phyloP scores from a whole-genome alignment of 2,797 vertebrate species.

The Lepilemur septentrionalis region DNA sequence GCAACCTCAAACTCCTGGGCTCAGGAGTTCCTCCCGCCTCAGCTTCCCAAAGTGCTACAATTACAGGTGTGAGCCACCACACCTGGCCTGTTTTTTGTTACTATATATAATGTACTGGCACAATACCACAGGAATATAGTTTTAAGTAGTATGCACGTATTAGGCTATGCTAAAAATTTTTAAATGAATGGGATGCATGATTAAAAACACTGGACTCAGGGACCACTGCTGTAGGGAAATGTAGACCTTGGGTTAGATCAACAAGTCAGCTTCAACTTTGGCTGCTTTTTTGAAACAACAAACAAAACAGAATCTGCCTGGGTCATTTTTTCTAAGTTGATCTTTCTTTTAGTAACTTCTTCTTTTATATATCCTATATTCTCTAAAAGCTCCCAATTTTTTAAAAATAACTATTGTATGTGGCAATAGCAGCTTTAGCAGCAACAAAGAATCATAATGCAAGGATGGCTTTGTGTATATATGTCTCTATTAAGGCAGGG shows the following conservation, averaged over 20 bases:
- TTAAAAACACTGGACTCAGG: not conserved
- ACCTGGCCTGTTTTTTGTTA: not conserved
- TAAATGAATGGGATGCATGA: not conserved
- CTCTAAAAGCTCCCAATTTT: not conserved
- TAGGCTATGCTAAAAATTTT: not conserved
- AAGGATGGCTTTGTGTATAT: not conserved
- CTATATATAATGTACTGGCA: not conserved
- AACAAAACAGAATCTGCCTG: not conserved
- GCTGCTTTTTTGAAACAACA: not conserved
- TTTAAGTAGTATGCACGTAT: not conserved
- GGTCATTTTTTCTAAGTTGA: slow-evolving; percentile 4
- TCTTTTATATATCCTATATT: not conserved
- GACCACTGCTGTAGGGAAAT: not conserved
- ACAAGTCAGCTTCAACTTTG: not conserved
- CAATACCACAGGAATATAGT: not conserved
- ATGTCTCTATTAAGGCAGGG: not conserved
- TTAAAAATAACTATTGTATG: not conserved
- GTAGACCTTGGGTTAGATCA: not conserved
- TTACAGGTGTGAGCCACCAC: not conserved
- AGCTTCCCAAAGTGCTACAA: not conserved
- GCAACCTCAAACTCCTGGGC: not conserved
- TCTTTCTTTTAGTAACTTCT: slow-evolving; percentile 15
- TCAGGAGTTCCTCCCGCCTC: not conserved
- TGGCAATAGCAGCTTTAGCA: not conserved
- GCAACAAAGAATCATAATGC: not conserved